Base-by-base conservation (phyloP, 92 coral and sea anemone genomes). In the Heteractis magnifica region DNA sequence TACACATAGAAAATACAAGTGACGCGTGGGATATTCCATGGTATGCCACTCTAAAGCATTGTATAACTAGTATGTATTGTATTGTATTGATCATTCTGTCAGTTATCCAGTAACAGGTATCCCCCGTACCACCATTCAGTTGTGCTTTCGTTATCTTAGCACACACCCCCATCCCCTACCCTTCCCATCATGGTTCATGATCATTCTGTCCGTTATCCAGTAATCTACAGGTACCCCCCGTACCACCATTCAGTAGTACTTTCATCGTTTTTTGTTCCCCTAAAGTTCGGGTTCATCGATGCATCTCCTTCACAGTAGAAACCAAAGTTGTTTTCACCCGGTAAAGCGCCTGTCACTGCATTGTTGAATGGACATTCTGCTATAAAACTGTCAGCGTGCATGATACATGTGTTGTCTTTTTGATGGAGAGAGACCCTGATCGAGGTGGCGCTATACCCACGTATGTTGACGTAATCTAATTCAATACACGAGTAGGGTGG, bases 381-480 rank as follows among this genome's bases (percentile, higher is more conserved):
- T 4, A 9, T 9, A 12, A 18, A 10, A 56, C 62, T 56, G 71
- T 88, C 91, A 59, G 60, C 83, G 58, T 88, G 89, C 48, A 88
- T n/a, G 41, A 81, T 65, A 13, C 53, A 20, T 18, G 2, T 3
- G 0, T 11, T 8, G 4, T 18, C 26, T 50, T 52, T 10, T 59
- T 91, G 94, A 88, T 88, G 89, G 87, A 90, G 89, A 13, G 75
- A 44, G 6, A 65, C 86, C 0, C 44, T 62, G 52, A 88, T 86
- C 5, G 72, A 55, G 11, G 55, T 68, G 65, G 90, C 87, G 3
- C n/a, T 84, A 51, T 87, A 87, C 4, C 91, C 89, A 18, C 90
- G 83, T 56, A 92, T 90, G 74, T 89, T 87, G 6, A 92, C 81
- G 62, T 80, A 89, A 23, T 92, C 92, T 21, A 89, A 77, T 11